Percentiles rank a stretch among this genome's conserved stretches.
These are phyloP conservation scores for Xiphorhynchus elegans DNA, from an alignment of 2,113 vertebrate species.

Conservation along the genomic window DNA sequence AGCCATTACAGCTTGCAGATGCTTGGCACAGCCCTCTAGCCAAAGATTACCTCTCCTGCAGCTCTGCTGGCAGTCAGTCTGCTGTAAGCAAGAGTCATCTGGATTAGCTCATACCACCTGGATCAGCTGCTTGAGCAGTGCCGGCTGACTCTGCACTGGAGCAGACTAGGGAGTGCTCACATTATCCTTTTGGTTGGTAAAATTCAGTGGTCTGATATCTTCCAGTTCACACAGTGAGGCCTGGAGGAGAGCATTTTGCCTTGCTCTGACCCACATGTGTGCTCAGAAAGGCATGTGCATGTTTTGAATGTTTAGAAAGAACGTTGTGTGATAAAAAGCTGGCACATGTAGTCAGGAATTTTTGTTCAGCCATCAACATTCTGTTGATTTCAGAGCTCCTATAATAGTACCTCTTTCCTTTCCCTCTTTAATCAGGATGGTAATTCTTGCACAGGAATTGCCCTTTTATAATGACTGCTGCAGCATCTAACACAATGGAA, in stretches of 20 bases:
- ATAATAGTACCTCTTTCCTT: background rate
- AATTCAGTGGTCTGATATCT: background rate
- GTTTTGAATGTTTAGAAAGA: background rate
- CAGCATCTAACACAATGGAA: background rate
- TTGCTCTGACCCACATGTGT: background rate
- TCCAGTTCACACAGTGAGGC: background rate
- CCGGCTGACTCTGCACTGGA: background rate
- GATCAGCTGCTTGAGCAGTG: background rate
- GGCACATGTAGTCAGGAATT: background rate
- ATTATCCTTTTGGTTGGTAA: background rate
- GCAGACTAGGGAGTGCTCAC: background rate
- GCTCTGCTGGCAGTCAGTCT: constrained; percentile 36
- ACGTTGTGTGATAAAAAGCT: background rate
- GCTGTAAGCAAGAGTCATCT: constrained; percentile 11
- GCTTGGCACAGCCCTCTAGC: background rate
- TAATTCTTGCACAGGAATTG: background rate
- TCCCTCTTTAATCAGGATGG: background rate
- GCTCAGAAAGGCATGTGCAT: background rate
- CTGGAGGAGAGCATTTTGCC: background rate
- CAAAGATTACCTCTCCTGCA: constrained; percentile 41
- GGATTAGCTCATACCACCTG: constrained; percentile 52
- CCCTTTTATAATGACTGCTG: background rate
- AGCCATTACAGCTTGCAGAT: constrained; percentile 41
- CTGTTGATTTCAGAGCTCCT: background rate
- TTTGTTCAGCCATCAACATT: background rate